Base-by-base conservation (phyloP, 1,140 invertebrate species). In the Pomacea maculata region DNA sequence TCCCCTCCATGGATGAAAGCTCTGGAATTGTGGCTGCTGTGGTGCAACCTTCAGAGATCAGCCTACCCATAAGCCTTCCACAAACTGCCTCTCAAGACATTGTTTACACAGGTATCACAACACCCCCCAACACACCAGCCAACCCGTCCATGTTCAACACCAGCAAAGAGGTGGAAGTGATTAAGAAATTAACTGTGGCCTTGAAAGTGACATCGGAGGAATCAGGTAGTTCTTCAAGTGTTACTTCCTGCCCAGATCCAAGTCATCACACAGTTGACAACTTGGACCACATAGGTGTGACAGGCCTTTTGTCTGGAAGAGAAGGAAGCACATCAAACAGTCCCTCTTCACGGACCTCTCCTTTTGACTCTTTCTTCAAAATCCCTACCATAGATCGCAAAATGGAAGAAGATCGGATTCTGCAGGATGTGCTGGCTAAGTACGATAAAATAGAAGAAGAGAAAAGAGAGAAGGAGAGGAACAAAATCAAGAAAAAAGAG, bases 161-260 rank as follows among this genome's bases (percentile, higher is more conserved):
- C 57, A 55, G 29, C 12, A 68, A 67, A 29, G 82, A 83, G 54
- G 65, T 78, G 65, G 82, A 80, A 34, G 64, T 57, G 6, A 55
- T 83, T 55, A 85, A 83, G 34, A 85, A 82, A 75, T 67, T 86
- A 71, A 65, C 73, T 7, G 25, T 19, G 25, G 67, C 17, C 6
- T 25, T 52, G 52, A 67, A 70, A 21, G 68, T 72, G 12, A 29
- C 78, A 14, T 89, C 88, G 11, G 86, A 86, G 67, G 84, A 84
- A 57, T 89, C 88, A 10, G 85, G 57, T 6, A 70, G 52, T n/a
- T 78, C 82, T 25, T 88, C 86, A 17, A 87, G 87, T 79, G 85
- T 82, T 25, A 75, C 85, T 5, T 89, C 88, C 0, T 87, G 85
- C 64, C 88, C 87, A 9, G 88, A 89, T 71, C 83, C 85, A 0